phyloP scores from a whole-genome alignment of 1,140 invertebrate genomes.

The Ridgeia piscesae region DNA sequence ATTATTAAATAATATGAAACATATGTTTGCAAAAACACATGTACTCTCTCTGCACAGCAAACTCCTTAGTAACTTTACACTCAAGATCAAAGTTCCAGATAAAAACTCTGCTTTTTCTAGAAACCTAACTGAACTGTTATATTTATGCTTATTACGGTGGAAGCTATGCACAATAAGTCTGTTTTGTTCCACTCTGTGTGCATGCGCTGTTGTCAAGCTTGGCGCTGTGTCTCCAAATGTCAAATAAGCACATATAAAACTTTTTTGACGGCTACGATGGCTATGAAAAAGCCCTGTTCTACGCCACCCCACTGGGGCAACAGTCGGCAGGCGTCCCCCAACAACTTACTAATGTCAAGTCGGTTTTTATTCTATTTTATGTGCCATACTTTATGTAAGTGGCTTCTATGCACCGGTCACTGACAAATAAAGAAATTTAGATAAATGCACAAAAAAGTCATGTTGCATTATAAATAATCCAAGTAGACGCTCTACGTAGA shows the following conservation, averaged over 20 bases:
- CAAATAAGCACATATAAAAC: background rate
- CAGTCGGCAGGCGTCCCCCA: background rate
- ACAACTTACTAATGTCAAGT: slow-evolving; percentile 1
- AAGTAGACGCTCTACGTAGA: background rate
- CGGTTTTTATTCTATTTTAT: background rate
- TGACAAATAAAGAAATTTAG: background rate
- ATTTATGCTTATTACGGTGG: background rate
- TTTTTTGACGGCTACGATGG: background rate
- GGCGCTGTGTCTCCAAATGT: background rate
- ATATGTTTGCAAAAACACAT: background rate
- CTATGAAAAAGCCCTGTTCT: background rate
- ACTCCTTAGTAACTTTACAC: background rate
- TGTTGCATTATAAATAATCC: background rate
- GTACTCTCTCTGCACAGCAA: background rate
- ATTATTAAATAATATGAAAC: background rate
- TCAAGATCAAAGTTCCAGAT: background rate
- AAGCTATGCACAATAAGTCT: background rate
- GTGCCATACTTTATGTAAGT: background rate
- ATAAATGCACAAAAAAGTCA: background rate
- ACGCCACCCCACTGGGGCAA: background rate
- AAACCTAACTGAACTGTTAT: background rate
- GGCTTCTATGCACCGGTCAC: background rate
- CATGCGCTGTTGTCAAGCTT: background rate
- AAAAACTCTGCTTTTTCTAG: background rate
- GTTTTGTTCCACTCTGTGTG: background rate